phyloP scores from a whole-genome alignment of 2,888 invertebrate species.

The Druceiella hillmani region DNA sequence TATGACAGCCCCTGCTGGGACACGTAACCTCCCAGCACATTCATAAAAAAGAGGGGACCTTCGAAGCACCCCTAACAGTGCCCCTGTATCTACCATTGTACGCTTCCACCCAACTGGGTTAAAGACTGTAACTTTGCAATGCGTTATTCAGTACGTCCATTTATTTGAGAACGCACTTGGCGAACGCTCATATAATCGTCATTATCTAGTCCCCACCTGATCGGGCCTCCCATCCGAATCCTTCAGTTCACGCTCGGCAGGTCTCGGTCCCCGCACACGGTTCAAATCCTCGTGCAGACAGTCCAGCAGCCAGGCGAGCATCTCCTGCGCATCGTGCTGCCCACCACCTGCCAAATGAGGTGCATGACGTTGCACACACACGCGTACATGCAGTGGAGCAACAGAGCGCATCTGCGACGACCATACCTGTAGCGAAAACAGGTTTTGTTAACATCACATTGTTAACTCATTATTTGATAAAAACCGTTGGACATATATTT shows the following conservation, averaged over 20 bases:
- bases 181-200: too few relatives aligned
- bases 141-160: too few relatives aligned
- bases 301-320: conserved; percentile 87
- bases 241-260: conserved; percentile 66
- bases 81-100: too few relatives aligned
- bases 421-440: conserved; percentile 56
- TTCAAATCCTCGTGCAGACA: conserved; percentile 90
- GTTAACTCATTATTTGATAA: too few relatives aligned
- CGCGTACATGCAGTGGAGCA: conserved; percentile 79
- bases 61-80: too few relatives aligned
- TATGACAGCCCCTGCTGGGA: too few relatives aligned
- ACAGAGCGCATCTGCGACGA: conserved; percentile 76
- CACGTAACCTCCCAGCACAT: too few relatives aligned
- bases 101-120: too few relatives aligned
- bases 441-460: neutral
- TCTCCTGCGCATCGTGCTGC: conserved; percentile 92
- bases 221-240: conserved; percentile 76
- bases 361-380: conserved; percentile 82
- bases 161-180: too few relatives aligned
- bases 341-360: conserved; percentile 83
- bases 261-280: conserved; percentile 57
- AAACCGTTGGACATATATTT: too few relatives aligned
- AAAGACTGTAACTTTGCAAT: too few relatives aligned
- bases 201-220: conserved; percentile 35
- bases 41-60: too few relatives aligned